Evolutionary conservation across 2,797 vertebrate species (phyloP).

Genomic region (Acropternis orthonyx): DNA sequence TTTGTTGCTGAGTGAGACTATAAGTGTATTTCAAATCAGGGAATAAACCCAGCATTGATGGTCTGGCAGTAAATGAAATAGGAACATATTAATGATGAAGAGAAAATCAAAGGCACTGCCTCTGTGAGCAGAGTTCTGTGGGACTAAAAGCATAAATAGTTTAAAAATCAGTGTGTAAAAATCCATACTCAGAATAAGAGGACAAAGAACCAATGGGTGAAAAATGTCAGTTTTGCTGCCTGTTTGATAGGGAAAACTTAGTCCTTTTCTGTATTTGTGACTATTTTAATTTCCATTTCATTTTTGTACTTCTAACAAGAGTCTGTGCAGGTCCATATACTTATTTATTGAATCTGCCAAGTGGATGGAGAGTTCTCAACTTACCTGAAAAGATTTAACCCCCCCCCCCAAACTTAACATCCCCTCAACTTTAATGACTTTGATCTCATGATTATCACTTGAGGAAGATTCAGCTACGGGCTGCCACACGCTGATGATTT

Average conservation of each 20-base stretch:
- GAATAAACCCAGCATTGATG: background rate
- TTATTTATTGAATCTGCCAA: background rate
- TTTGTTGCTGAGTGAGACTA: background rate
- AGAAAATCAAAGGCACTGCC: background rate
- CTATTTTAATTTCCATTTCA: background rate
- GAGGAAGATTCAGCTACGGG: background rate
- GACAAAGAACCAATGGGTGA: background rate
- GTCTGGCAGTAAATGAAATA: background rate
- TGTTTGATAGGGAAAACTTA: background rate
- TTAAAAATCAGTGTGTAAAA: background rate
- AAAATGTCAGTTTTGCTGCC: background rate
- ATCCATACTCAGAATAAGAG: background rate
- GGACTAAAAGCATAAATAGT: background rate
- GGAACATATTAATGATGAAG: background rate
- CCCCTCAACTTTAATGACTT: background rate
- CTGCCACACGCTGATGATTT: background rate
- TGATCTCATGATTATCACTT: background rate
- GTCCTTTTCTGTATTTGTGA: background rate
- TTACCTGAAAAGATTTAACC: background rate
- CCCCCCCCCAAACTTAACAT: fast-evolving
- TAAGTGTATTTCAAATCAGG: background rate
- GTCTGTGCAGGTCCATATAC: fast-evolving
- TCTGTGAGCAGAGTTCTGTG: background rate
- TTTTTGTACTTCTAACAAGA: background rate
- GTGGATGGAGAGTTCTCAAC: background rate